Base-by-base conservation (phyloP, 1,140 invertebrate genomes). In the Euborellia annulipes region DNA sequence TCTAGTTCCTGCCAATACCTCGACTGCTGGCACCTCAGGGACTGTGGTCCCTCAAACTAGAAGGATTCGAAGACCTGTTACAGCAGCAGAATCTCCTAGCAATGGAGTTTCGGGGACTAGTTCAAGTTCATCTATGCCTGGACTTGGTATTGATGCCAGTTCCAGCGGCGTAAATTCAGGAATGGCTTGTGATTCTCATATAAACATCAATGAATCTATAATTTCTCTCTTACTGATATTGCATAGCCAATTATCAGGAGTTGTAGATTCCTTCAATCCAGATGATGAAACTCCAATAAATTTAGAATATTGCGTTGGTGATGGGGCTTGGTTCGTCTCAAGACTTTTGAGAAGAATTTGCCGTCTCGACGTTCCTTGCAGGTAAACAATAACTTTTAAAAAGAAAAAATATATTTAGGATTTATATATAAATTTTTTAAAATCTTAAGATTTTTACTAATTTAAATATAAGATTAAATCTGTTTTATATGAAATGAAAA, bases 201-300 rank as follows among this genome's bases (percentile, higher is more conserved):
- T 81, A 0, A 69, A 75, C 45, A 69, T 86, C 14, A 85, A 89
- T 53, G 91, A 96, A 62, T 93, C 86, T 47, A 87, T 96, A 42
- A 78, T 96, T 50, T 90, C 89, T 0, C 66, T 96, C 30, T 65
- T 97, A 18, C 66, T 96, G 8, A 92, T 90, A 62, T 68, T 96
- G n/a, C 90, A 96, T 63, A 86, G 86, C 0, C 89, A 94, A 59
- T 64, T 95, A 11, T 84, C 83, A 0, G 85, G 82, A 3, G 68
- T 75, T 30, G 73, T 83, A 4, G 84, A 91, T 57, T 88, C 83
- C 50, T 93, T 76, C 55, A 70, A 70, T 53, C 68, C 68, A 0
- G 69, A 74, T n/a, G 62, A 65, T 23, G 46, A 37, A 38, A 44
- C 17, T 48, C 20, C 13, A 50, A 41, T 37, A 52, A 58, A 57